Conservation (phyloP, 2,888 invertebrate species). For the Ormyrus rosae region DNA sequence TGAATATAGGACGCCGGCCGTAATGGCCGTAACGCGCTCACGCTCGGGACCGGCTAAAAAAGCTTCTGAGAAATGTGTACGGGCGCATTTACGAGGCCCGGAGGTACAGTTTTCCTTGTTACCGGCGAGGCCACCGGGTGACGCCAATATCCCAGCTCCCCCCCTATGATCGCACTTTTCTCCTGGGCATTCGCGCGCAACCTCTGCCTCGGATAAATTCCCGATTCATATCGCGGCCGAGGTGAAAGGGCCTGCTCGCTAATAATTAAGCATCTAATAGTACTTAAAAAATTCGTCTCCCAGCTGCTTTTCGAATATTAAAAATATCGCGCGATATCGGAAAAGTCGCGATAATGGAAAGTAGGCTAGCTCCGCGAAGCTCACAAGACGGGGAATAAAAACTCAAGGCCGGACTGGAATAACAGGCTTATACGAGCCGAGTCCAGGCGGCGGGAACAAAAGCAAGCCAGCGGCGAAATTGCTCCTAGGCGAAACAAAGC, state of each 20-base stretch:
- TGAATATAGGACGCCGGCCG: slow-evolving; percentile 14
- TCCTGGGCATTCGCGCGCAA: slow-evolving; percentile 34
- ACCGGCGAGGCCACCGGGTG: slow-evolving; percentile 3
- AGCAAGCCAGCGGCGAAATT: slow-evolving; percentile 6
- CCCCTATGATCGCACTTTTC: not conserved
- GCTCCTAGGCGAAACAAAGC: slow-evolving; percentile 51
- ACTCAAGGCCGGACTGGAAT: no score
- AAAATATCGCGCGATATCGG: slow-evolving; percentile 28
- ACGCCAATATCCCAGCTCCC: not conserved
- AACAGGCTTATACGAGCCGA: no score
- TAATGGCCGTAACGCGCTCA: slow-evolving; percentile 35
- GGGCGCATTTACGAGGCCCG: slow-evolving; percentile 51
- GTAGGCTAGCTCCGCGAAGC: no score
- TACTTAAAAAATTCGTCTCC: slow-evolving; percentile 10
- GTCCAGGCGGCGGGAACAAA: not conserved
- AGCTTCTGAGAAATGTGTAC: slow-evolving; percentile 44
- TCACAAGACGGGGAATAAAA: no score
- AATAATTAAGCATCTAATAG: no score
- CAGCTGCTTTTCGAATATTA: not conserved
- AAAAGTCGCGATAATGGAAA: not conserved
- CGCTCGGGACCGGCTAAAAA: slow-evolving; percentile 19
- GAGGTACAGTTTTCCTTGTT: slow-evolving; percentile 51
- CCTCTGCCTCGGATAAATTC: not conserved
- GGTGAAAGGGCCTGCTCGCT: not conserved
- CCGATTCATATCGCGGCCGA: not conserved